phyloP scores from a whole-genome alignment of 2,113 vertebrate species.

The Tichodroma muraria region DNA sequence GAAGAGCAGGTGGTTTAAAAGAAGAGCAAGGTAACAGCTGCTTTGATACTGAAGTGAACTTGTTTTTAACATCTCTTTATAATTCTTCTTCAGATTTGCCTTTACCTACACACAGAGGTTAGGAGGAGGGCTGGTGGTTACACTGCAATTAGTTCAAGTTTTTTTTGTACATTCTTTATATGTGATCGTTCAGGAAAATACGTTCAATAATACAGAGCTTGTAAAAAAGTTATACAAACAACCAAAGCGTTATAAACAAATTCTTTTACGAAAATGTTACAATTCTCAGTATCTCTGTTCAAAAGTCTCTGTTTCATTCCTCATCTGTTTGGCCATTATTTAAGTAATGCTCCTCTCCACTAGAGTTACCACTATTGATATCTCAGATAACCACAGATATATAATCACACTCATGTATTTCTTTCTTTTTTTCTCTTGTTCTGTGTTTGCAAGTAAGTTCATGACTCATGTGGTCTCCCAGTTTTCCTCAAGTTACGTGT shows the following conservation, averaged over 20 bases:
- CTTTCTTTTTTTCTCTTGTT: not conserved
- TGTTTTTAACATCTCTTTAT: not conserved
- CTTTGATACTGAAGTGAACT: not conserved
- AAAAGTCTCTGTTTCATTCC: not conserved
- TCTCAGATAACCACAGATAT: not conserved
- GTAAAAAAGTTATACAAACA: not conserved
- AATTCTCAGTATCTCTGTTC: not conserved
- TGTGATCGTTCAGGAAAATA: not conserved
- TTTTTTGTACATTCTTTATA: not conserved
- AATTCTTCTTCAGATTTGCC: not conserved
- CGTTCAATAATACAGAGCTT: not conserved
- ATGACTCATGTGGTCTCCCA: conserved; percentile 96
- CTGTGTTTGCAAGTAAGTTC: conserved; percentile 84
- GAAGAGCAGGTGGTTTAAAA: conserved; percentile 90
- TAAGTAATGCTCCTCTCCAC: not conserved
- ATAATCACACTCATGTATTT: not conserved
- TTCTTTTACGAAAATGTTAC: not conserved
- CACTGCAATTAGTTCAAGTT: not conserved
- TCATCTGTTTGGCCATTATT: not conserved
- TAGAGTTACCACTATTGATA: not conserved
- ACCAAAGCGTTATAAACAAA: not conserved
- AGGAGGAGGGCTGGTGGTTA: not conserved
- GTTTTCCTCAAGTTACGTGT: conserved; percentile 96
- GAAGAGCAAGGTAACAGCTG: conserved; percentile 87
- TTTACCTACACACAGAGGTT: not conserved